Evolutionary conservation across 2,113 vertebrate species (phyloP), one percentile per base, ranked within the genome.

Genomic region (Galemys pyrenaicus): DNA sequence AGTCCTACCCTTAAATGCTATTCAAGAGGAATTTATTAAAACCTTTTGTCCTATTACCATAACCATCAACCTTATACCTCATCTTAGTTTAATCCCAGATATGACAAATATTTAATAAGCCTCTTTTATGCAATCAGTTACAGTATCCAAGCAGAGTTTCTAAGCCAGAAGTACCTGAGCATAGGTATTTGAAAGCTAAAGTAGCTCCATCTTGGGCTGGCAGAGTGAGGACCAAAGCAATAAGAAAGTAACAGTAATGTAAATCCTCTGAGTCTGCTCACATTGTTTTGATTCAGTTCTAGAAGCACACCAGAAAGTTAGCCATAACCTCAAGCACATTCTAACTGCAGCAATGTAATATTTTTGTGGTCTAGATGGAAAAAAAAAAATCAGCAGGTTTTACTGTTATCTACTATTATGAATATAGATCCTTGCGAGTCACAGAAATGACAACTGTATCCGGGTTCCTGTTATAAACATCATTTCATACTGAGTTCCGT

Each of bases 341-440:
- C n/a, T 90, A 94, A 95, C 73, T 64, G 62, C 35, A 82, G 67
- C 58, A 44, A 49, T 94, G 75, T 78, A 84, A 41, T 83, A 79
- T 28, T 92, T 93, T 90, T 93, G 80, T 68, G 71, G 37, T 68
- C 85, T 64, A 87, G 81, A 83, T 81, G 44, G 54, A 80, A 68
- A 37, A 81, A 60, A 80, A 87, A 91, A 65, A 51, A 54, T 32
- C 32, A 58, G 37, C 13, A 92, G 13, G 6, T 28, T 96, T 95
- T 88, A 49, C 68, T 95, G 11, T 85, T 85, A 65, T 26, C 60
- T 78, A 32, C 30, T 65, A 64, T 41, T 83, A 10, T 49, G 41
- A 82, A 30, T 65, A 30, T 13, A 60, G 87, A 37, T 67, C 26
- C 32, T 58, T 64, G 17, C 62, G 77, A 32, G 87, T 92, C 68